A percentile compares a stretch with the other conserved stretches of the same genome.
Conservation (phyloP, 1,140 invertebrate genomes). For the Heliothis virescens region DNA sequence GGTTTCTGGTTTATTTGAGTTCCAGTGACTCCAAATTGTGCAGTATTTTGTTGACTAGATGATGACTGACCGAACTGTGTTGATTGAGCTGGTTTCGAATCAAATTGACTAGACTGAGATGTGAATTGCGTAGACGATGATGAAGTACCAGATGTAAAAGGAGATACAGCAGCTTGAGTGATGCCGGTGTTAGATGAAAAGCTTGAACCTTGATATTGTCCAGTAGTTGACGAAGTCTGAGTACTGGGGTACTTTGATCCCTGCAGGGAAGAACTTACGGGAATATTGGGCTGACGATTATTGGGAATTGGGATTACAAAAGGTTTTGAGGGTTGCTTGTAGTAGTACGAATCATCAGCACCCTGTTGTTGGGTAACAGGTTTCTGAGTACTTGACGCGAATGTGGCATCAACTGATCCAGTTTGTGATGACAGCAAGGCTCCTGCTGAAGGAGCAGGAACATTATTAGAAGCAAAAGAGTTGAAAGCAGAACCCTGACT, state of each 20-base stretch:
- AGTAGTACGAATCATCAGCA: not conserved
- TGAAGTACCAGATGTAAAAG: constrained; percentile 47
- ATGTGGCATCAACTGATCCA: not conserved
- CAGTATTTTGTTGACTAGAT: constrained; percentile 31
- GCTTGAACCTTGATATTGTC: constrained; percentile 41
- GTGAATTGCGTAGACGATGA: constrained; percentile 38
- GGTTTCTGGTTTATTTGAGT: constrained; percentile 44
- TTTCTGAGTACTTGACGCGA: not conserved
- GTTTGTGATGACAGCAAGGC: not conserved
- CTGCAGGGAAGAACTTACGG: not conserved
- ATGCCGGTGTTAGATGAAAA: constrained; percentile 51
- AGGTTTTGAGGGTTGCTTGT: not conserved
- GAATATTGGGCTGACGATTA: constrained; percentile 30
- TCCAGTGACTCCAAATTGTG: constrained; percentile 2
- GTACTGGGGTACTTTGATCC: not conserved
- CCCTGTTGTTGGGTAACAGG: constrained; percentile 1
- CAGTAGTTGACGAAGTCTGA: not conserved
- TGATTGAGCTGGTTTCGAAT: not conserved
- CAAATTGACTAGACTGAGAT: constrained; percentile 26
- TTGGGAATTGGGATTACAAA: not conserved
- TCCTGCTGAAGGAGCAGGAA: too few relatives aligned
- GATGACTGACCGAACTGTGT: constrained; percentile 10
- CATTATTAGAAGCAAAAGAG: too few relatives aligned
- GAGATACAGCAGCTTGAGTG: constrained; percentile 61
- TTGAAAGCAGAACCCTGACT: too few relatives aligned